Evolutionary conservation across 1,140 invertebrate species (phyloP), one percentile per base, ranked within the genome.

Genomic region (Drosophila oshimai): DNA sequence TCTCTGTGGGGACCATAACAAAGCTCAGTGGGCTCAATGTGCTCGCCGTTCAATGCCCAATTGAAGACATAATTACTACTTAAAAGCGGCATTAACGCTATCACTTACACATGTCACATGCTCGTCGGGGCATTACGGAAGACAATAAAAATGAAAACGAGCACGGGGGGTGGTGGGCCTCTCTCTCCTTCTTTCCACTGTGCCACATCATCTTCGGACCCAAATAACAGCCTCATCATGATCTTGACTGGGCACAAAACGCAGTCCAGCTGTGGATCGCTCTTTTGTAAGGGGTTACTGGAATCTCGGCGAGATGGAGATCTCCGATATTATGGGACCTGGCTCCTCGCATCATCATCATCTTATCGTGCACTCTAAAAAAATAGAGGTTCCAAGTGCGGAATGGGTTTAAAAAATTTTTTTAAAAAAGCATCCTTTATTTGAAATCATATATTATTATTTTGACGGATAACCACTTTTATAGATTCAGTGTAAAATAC

Each of bases 81-180:
- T 86, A 86, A 86, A 78, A 68, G 75, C 81, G 53, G 80, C 80
- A 86, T 86, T 86, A 87, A 86, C 72, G 76, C 81, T 86, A 86
- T 86, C 80, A 86, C 80, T 86, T 86, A 86, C 80, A 86, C 80
- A 86, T 86, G 80, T 86, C 80, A 86, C 80, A 86, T 76, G 80
- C 49, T 87, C 54, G 71, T 86, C 81, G 72, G 45, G 45, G 67
- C 80, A 86, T 86, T 86, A 86, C 72, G 47, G 68, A 58, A 73
- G 78, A 86, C 81, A 86, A 86, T 87, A 65, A 79, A 65, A 60
- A 13, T n/a, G 17, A 26, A 34, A 13, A 41, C 50, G 20, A 41
- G 22, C 41, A 34, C 17, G 39, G 39, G 28, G 28, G 34, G 74
- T 62, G 26, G 49, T 36, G 47, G 28, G 24, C 39, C 55, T 53